Base-by-base conservation (phyloP, 2,797 vertebrate species). In the Scomberomorus guttatus region DNA sequence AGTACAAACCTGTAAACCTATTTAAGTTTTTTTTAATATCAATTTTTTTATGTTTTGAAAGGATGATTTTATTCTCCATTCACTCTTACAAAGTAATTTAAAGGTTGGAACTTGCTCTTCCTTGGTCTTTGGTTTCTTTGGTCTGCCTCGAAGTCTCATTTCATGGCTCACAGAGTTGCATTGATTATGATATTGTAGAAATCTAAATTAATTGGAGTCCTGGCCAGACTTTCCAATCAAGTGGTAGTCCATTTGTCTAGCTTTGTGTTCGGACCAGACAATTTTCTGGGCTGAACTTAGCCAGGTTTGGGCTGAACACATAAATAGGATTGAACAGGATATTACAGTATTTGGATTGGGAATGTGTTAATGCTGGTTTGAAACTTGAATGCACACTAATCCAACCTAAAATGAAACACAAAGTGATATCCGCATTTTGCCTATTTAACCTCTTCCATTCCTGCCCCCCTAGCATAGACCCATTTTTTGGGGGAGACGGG, bases 161-260 rank as follows among this genome's bases (percentile, higher is more conserved):
- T 88, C 72, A 89, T 84, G 79, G 82, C 77, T 90, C 63, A 68
- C 54, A 55, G 64, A 46, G 55, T 72, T 27, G 44, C 61, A 78
- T 75, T 24, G 55, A 80, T 83, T 81, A 77, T 79, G 32, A 78
- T 80, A 64, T 61, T 82, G 61, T 72, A 50, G 50, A 87, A 83
- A 83, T 83, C 34, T 64, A 81, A 87, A 90, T 74, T 67, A 77
- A 73, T 15, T 59, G 18, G 52, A 79, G 61, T 54, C 75, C 42
- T 73, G 32, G 76, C 67, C 69, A 64, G 25, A 29, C 74, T 80
- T 87, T 81, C 66, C 46, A 80, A 65, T 87, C 72, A 77, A 80
- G 69, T 67, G 37, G 72, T 70, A 54, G 58, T 80, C 22, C 48
- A 75, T 84, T 82, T 79, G 60, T 87, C 58, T 72, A 37, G 10